Percentiles rank a stretch among this genome's conserved stretches.
These are phyloP conservation scores for Sylvicapra grimmia DNA, from an alignment of 2,113 vertebrate species.

Conservation along the genomic window DNA sequence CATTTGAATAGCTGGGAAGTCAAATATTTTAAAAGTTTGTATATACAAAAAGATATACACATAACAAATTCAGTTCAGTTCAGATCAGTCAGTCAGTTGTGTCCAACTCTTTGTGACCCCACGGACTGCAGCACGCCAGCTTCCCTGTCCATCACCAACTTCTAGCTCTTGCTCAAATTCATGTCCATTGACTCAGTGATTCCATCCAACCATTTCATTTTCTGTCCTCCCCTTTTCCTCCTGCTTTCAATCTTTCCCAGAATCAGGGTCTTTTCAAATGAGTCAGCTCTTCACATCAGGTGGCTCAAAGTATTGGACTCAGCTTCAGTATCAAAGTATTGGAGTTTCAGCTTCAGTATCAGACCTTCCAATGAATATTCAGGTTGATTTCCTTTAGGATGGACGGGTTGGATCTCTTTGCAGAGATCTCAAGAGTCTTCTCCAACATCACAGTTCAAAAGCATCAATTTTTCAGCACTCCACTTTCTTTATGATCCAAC, in stretches of 20 bases:
- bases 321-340: background rate
- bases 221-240: background rate
- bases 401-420: background rate
- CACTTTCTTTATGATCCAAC: fast-evolving
- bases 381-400: background rate
- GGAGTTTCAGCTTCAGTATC: background rate
- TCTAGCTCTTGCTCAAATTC: background rate
- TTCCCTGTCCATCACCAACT: background rate
- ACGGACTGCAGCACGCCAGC: background rate
- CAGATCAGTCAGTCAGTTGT: background rate
- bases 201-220: background rate
- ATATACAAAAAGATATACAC: background rate
- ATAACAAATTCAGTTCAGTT: background rate
- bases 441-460: background rate
- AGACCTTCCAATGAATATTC: background rate
- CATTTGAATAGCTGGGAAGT: background rate
- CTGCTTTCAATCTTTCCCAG: background rate
- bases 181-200: background rate
- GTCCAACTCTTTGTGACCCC: fast-evolving
- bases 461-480: background rate
- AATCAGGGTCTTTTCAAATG: background rate
- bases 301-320: background rate
- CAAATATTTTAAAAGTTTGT: background rate
- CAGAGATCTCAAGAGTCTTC: background rate
- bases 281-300: background rate